Evolutionary conservation across 2,113 vertebrate species (phyloP).

Genomic region (Pluvialis apricaria): DNA sequence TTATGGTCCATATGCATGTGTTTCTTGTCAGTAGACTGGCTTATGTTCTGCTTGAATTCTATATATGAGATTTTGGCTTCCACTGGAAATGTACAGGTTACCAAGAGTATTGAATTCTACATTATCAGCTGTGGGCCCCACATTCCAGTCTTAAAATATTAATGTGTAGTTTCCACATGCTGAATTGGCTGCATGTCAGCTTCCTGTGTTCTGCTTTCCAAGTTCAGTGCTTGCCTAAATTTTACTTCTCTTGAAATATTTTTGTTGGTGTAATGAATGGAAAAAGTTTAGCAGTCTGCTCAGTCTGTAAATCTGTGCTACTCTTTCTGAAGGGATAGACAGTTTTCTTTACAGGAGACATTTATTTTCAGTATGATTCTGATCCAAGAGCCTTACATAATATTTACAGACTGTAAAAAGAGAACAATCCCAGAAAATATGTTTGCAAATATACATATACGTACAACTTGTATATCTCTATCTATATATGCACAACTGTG

Average conservation of each 20-base stretch:
- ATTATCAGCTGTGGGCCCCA: conserved; percentile 35
- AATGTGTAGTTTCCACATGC: conserved; percentile 15
- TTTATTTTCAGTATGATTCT: not conserved
- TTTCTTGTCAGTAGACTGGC: not conserved
- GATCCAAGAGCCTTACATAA: not conserved
- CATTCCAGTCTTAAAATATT: conserved; percentile 15
- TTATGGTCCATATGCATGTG: not conserved
- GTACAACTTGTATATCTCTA: not conserved
- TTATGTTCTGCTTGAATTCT: not conserved
- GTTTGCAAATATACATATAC: not conserved
- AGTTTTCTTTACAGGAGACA: conserved; percentile 1
- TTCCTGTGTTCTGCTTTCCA: conserved; percentile 32
- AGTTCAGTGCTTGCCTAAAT: not conserved
- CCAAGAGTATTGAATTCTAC: not conserved
- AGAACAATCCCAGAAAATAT: not conserved
- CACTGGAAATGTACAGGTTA: not conserved
- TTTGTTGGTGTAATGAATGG: not conserved
- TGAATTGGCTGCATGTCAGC: conserved; percentile 36
- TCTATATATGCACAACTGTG: not conserved
- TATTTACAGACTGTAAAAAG: not conserved
- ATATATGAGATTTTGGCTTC: not conserved
- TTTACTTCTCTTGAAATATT: conserved; percentile 5
- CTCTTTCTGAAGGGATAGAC: not conserved
- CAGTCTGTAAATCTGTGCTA: not conserved
- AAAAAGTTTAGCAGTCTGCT: conserved; percentile 10